phyloP scores from a whole-genome alignment of 2,888 invertebrate genomes.

The Altica lythri region DNA sequence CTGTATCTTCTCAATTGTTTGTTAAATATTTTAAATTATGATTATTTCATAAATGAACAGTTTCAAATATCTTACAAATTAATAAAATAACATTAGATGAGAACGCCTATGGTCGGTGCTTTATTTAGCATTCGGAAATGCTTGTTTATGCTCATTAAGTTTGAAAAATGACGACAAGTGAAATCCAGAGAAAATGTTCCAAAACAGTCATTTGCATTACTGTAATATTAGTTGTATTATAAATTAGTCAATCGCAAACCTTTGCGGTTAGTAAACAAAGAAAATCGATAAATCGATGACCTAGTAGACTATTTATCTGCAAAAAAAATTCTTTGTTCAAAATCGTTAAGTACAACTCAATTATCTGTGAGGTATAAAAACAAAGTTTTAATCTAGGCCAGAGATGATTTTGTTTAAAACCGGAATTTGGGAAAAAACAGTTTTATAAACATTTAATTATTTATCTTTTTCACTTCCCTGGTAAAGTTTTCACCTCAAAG shows the following conservation, averaged over 20 bases:
- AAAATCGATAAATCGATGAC: not conserved
- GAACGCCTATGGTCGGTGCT: not conserved
- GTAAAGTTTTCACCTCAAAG: not conserved
- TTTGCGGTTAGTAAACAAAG: not conserved
- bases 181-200: constrained; percentile 9
- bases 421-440: too few species aligned
- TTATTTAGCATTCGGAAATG: constrained; percentile 9
- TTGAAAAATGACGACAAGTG: constrained; percentile 12
- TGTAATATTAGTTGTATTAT: not conserved
- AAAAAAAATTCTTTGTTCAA: not conserved
- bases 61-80: too few species aligned
- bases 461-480: not conserved
- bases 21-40: too few species aligned
- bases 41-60: not conserved
- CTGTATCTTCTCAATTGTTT: too few species aligned
- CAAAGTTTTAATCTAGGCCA: too few species aligned
- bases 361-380: too few species aligned
- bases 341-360: too few species aligned
- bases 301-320: not conserved
- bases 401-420: too few species aligned
- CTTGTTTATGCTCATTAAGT: constrained; percentile 13
- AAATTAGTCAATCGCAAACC: not conserved
- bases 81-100: too few species aligned
- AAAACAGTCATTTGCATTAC: constrained; percentile 9
- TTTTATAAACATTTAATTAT: too few species aligned